A percentile compares a stretch with the other conserved stretches of the same genome.
Evolutionary conservation across 2,888 invertebrate species (phyloP).

Genomic region (Coecobrya sp.): DNA sequence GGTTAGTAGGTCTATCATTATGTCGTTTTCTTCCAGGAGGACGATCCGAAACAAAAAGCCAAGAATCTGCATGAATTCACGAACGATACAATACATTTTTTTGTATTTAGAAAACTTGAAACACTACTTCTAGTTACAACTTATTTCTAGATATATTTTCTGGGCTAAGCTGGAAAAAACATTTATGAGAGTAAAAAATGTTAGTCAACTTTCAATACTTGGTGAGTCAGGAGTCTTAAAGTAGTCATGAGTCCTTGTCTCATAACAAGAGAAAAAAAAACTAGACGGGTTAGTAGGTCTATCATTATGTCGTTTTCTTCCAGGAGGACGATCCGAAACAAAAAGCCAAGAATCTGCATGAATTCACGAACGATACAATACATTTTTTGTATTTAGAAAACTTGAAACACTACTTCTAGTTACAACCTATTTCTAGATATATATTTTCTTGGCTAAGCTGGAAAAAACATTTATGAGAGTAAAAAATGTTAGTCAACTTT

Average conservation of each 20-base stretch:
- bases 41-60: conserved; percentile 29
- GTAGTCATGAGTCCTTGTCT: conserved; percentile 24
- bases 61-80: conserved; percentile 27
- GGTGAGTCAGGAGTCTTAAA: not conserved
- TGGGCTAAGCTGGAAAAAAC: no score
- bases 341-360: conserved; percentile 21
- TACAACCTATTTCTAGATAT: not conserved
- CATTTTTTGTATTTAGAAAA: no score
- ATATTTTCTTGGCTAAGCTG: not conserved
- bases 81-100: not conserved
- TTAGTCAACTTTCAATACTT: conserved; percentile 7
- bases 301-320: conserved; percentile 47
- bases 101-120: no score
- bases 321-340: conserved; percentile 49
- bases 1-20: conserved; percentile 53
- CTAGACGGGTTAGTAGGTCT: conserved; percentile 41
- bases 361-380: not conserved
- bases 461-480: not conserved
- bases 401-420: no score
- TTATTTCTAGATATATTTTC: not conserved
- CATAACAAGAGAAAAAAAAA: conserved; percentile 29
- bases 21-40: conserved; percentile 45
- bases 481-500: not conserved
- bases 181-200: not conserved
- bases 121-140: no score